Percentiles rank a stretch among this genome's conserved stretches.
These are phyloP conservation scores for Periophthalmus magnuspinnatus DNA, from an alignment of 2,797 vertebrate species.

Conservation along the genomic window DNA sequence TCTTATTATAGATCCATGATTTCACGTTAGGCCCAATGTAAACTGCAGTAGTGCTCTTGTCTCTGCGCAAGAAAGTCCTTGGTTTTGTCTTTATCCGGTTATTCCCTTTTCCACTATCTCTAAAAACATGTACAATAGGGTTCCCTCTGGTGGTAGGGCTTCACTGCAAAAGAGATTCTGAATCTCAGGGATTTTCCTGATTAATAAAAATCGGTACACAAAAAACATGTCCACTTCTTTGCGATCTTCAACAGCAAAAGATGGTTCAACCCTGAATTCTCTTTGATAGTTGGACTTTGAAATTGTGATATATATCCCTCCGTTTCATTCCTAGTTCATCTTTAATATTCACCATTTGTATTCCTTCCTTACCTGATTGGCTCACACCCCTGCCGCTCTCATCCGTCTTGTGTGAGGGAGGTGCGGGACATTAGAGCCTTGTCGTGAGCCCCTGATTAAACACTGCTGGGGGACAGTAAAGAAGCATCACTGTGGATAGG, in stretches of 20 bases:
- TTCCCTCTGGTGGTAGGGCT: no score
- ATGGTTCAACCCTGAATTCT: not conserved
- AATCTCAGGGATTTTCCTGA: not conserved
- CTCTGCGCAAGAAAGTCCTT: no score
- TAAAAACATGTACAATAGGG: no score
- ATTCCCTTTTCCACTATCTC: no score
- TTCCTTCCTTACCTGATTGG: constrained; percentile 73
- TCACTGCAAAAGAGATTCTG: no score
- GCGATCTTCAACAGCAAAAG: not conserved
- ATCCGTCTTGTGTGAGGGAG: constrained; percentile 66
- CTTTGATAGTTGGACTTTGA: not conserved
- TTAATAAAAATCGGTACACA: not conserved
- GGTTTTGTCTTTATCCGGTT: no score
- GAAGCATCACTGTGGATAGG: constrained; percentile 52
- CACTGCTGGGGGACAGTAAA: constrained; percentile 38
- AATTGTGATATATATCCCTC: no score
- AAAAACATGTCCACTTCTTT: no score
- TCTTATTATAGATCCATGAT: no score
- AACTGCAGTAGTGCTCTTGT: no score
- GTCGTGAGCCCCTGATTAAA: constrained; percentile 69
- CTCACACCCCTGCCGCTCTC: constrained; percentile 67
- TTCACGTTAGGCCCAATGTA: no score
- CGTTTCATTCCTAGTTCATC: not conserved
- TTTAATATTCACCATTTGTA: constrained; percentile 75
- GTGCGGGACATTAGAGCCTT: constrained; percentile 67